Base-by-base conservation (phyloP, 2,113 vertebrate genomes). In the Talpa occidentalis region DNA sequence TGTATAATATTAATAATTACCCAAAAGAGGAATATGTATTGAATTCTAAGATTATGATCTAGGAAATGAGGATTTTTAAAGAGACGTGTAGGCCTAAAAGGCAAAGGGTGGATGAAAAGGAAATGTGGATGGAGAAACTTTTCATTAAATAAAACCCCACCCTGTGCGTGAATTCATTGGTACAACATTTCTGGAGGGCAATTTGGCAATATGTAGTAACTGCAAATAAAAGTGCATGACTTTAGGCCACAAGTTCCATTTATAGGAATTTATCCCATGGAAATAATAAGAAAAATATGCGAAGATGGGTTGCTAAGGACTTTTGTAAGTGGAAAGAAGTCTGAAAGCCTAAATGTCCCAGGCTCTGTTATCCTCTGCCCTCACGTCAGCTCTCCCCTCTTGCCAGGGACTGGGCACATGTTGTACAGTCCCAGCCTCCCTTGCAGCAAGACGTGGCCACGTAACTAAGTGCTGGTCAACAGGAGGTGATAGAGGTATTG, bases 21-120 rank as follows among this genome's bases (percentile, higher is more conserved):
- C 74, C 0, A 0, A 77, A 60, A 83, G 81, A 78, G 83, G 88
- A 88, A 15, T 30, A 32, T 11, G 21, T 44, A 32, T 79, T 81
- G 32, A 79, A 40, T 82, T 59, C 60, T 32, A 62, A 54, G 81
- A 90, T 91, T 90, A 26, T 73, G 35, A 94, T 73, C 62, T 54
- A 37, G 76, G 37, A 85, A 72, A 81, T 10, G 35, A 54, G 54
- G 40, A 35, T 78, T 87, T 87, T 73, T 30, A 49, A 92, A 79
- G 89, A 83, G 81, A 52, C 9, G 60, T 47, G 10, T 79, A 87
- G 92, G 9, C 42, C 70, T 21, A 83, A 60, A 92, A 67, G 89
- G 74, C 42, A 37, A 44, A 74, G 67, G 30, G 67, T 85, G 60
- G 70, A 69, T 72, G 44, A 30, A 37, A 81, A 70, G 74, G 78